Base-by-base conservation (phyloP, 2,113 vertebrate genomes). In the Tichodroma muraria region DNA sequence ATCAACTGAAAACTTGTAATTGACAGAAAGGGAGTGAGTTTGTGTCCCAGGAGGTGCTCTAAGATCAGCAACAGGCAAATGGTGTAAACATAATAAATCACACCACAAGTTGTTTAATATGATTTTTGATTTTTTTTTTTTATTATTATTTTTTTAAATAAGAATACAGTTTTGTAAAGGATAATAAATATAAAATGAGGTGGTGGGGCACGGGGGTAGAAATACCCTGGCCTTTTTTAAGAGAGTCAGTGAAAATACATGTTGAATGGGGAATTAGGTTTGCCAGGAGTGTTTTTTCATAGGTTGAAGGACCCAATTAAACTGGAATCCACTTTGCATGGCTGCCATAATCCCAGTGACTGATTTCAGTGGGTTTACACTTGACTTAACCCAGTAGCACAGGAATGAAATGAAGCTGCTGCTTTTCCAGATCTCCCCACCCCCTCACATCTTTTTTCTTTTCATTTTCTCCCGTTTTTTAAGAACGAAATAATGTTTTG, bases 11-110 rank as follows among this genome's bases (percentile, higher is more conserved):
- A 71, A 94, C 81, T 88, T 89, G 56, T 82, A 95, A 82, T 83
- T 96, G 94, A 91, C 75, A 94, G 84, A 37, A 90, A 57, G 64
- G 72, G 60, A 96, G 81, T 77, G 85, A 91, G 77, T 95, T 97
- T 95, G 33, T 76, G 79, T 97, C 90, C 88, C 81, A 90, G 60
- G 65, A 95, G 89, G 64, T 95, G 91, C 84, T 52, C 40, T 33
- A 20, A 37, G 76, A 95, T 86, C 96, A 95, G 65, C 84, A 92
- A 85, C 61, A 68, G 53, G 87, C 87, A 93, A 95, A 78, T 60
- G 45, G 82, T 92, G 40, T 88, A 96, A 94, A 82, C 84, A 79
- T 37, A 77, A 66, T 92, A 96, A 97, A 89, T 93, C 93, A 92
- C 38, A 33, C 25, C 59, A 71, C 61, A 90, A 83, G 75, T 80